phyloP scores from a whole-genome alignment of 2,888 invertebrate species.

The Neoitamus cyanurus region DNA sequence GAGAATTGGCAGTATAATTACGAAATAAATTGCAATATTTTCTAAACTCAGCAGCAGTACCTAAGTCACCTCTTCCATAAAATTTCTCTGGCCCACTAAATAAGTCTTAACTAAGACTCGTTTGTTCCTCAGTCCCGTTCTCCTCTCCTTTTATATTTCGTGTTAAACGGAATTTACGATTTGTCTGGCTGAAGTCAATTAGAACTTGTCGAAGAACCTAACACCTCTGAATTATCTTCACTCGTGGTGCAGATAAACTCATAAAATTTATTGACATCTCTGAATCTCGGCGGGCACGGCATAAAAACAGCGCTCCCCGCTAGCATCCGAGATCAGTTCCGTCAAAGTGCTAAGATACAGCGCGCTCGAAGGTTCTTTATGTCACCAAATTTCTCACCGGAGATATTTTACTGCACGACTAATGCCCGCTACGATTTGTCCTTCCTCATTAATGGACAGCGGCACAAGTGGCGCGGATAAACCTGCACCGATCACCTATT shows the following conservation, averaged over 20 bases:
- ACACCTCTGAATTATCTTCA: slow-evolving; percentile 43
- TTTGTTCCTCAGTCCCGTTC: neutral
- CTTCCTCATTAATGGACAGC: slow-evolving; percentile 35
- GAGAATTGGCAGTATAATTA: neutral
- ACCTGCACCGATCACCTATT: neutral
- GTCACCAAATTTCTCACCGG: slow-evolving; percentile 31
- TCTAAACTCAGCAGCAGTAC: neutral
- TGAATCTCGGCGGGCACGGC: slow-evolving; percentile 12
- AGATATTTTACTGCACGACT: slow-evolving; percentile 36
- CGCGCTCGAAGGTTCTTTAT: slow-evolving; percentile 21
- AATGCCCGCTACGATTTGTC: slow-evolving; percentile 31
- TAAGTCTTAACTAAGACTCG: neutral
- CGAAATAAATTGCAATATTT: neutral
- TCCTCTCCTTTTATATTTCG: neutral
- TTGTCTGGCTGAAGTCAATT: slow-evolving; percentile 40
- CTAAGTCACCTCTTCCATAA: neutral
- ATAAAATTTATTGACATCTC: slow-evolving; percentile 48
- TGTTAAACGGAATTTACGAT: slow-evolving; percentile 36
- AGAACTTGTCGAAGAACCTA: slow-evolving; percentile 44
- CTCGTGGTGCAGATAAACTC: slow-evolving; percentile 44
- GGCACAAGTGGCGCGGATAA: neutral
- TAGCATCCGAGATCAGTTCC: neutral
- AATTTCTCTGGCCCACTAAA: neutral
- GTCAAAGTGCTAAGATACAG: slow-evolving; percentile 9
- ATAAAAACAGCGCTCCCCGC: neutral